Evolutionary conservation across 2,888 invertebrate genomes (phyloP), one percentile per base, ranked within the genome.

Genomic region (Hydrotaea cyrtoneurina): DNA sequence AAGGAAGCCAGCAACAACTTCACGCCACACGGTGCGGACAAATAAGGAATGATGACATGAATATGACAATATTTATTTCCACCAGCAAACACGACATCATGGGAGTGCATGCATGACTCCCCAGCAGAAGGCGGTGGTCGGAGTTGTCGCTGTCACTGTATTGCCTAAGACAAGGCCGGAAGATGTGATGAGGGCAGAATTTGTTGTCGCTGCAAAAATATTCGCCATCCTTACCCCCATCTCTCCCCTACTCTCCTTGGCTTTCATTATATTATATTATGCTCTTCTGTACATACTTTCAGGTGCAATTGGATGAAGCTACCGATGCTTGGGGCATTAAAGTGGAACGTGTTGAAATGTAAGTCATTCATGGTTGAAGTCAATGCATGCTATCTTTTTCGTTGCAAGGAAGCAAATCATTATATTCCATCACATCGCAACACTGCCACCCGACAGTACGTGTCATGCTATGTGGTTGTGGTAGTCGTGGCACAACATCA

Each of bases 261-360:
- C n/a, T n/a, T 72, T 36, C 21, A 62, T 78, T 78, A 36, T 31
- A 74, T 74, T 53, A 73, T 19, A 7, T 1, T 46, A 43, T 69
- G n/a, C 36, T 15, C n/a, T 59, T 59, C 66, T 31, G 8, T 74
- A 17, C 66, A 15, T 46, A 73, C 66, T 73, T 79, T 15, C 82
- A 94, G 94, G 92, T 95, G 69, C 94, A 96, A 19, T 92, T 98
- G 86, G 98, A 98, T 91, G 97, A 97, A 90, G 98, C 97, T 1
- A 98, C 98, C 11, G 97, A 97, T 90, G 96, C 96, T 17, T 98
- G 98, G 98, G 98, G 96, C 55, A 98, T 98, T 90, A 98, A 98
- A 93, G 98, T 98, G 53, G 98, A 99, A 93, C 94, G 98, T 87
- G 98, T 98, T n/a, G 98, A 98, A 94, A 97, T 98, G 98, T 98